Conservation (phyloP, 2,113 vertebrate genomes). For the Mus pahari region DNA sequence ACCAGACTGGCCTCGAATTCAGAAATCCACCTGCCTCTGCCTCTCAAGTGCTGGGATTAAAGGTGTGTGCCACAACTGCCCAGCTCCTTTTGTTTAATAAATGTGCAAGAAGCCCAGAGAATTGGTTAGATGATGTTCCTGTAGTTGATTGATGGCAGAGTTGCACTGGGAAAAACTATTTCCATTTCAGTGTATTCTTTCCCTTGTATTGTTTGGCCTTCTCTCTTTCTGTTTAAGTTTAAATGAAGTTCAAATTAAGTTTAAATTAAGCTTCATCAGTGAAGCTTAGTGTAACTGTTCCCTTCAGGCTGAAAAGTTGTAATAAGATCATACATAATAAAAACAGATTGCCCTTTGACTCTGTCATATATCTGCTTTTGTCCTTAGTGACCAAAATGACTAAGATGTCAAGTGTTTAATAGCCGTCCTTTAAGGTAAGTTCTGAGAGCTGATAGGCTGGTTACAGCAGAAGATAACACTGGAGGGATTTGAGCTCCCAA, state of each 20-base stretch:
- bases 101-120: background rate
- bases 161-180: background rate
- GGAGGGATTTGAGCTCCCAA: slow-evolving; percentile 15
- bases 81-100: background rate
- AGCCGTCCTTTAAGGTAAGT: slow-evolving; percentile 53
- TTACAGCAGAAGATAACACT: slow-evolving; percentile 34
- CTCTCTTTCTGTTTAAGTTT: slow-evolving; percentile 49
- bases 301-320: slow-evolving; percentile 47
- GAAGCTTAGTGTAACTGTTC: slow-evolving; percentile 61
- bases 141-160: background rate
- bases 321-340: slow-evolving; percentile 49
- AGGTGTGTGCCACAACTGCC: no score
- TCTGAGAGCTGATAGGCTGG: slow-evolving; percentile 25
- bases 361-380: slow-evolving; percentile 49
- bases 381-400: slow-evolving; percentile 67
- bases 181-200: background rate
- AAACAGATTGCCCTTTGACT: slow-evolving; percentile 60
- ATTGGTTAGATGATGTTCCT: background rate
- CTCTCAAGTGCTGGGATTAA: no score
- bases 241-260: slow-evolving; percentile 61
- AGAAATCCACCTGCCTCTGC: no score
- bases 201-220: background rate
- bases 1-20: no score
- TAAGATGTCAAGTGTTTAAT: slow-evolving; percentile 56
- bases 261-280: slow-evolving; percentile 57